Base-by-base conservation (phyloP, 2,113 vertebrate genomes). In the Indri indri region DNA sequence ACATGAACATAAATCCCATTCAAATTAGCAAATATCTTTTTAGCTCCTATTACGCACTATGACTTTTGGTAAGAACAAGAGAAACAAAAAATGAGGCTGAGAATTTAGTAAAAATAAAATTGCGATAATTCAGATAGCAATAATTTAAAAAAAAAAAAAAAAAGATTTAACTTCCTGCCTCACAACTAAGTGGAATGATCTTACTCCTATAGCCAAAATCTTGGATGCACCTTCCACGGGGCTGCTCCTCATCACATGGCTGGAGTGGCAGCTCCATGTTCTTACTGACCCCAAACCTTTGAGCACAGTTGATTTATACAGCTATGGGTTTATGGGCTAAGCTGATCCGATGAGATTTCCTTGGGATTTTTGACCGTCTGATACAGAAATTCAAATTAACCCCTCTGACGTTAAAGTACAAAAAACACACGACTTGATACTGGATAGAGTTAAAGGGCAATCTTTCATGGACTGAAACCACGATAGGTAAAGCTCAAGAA, bases 1-100 rank as follows among this genome's bases (percentile, higher is more conserved):
- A 81, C 42, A 52, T 81, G n/a, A 90, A 96, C 95, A 90, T 47
- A 85, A 93, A 76, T 54, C 52, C 17, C 42, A 54, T 73, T 86
- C 25, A 66, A 81, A 22, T 81, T 86, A 90, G 45, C 14, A 81
- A 73, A 93, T 66, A 42, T 81, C 14, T 42, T 68, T 77, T 85
- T 42, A 87, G 20, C 37, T 57, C 25, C 45, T 65, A 17, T 71
- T 40, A 71, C n/a, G 11, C 66, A 74, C 34, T 20, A 47, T 50
- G 66, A 66, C 45, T 80, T 71, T 94, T 50, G 25, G 23, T 86
- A 80, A 86, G n/a, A 73, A 68, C 20, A 81, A 81, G 52, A 32
- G 45, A 96, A 90, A 84, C 37, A 47, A 84, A 70, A 94, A n/a
- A 30, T 40, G 30, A 22, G 40, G 12, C 47, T 91, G 45, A 65